Evolutionary conservation across 2,888 invertebrate species (phyloP), one percentile per base, ranked within the genome.

Genomic region (Octonoba sinensis): DNA sequence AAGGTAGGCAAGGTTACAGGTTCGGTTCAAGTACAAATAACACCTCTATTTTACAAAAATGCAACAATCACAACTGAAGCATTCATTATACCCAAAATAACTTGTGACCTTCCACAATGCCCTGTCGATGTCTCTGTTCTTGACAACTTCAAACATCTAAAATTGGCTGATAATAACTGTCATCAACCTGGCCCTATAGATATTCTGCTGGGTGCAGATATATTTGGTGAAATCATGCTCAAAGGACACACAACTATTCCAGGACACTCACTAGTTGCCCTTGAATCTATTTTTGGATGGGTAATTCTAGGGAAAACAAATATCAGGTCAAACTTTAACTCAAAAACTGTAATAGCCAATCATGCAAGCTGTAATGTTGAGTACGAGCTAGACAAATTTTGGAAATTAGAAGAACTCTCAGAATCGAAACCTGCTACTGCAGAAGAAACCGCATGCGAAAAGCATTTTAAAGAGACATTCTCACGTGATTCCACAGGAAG

Each of bases 371-470:
- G 36, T 44, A 24, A 22, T 11, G 22, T 72, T 27, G 51, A 72
- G 13, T 51, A 20, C 16, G 51, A 73, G 18, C 16, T 64, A 1
- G 51, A 73, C 12, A 81, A 77, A 18, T 85, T 86, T 84, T 86
- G 86, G 86, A 81, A 85, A 75, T 67, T 86, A 12, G 86, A 87
- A 84, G 85, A 86, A 73, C 46, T 85, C 56, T 81, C 84, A 24
- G 20, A 49, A 12, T 15, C 65, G 16, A 36, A 47, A 44, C 27
- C 72, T 49, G 76, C 81, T 22, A 85, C 85, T 3, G 60, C 57
- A 16, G 86, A 85, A 20, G 85, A 86, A 24, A 76, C 83, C 24
- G 79, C 84, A 66, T 86, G 85, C 65, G 86, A 86, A 79, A 57
- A 76, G 16, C 84, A 85, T 54, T 86, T 87, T 62, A 36, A 49